Conservation (phyloP, 2,113 vertebrate species). For the Melospiza georgiana region DNA sequence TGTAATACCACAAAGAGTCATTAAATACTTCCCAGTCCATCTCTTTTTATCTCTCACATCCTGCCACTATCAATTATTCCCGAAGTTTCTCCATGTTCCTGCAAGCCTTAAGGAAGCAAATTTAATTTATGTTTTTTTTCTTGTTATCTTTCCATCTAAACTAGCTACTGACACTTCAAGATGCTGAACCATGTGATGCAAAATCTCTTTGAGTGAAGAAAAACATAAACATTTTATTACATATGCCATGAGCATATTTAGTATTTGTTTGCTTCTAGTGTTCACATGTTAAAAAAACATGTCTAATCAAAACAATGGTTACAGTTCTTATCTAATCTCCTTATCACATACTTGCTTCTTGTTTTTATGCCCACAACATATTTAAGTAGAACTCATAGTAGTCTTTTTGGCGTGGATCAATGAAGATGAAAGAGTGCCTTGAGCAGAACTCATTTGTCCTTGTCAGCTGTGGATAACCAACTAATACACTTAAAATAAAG, state of each 20-base stretch:
- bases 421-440: slow-evolving; percentile 47
- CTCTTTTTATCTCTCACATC: slow-evolving; percentile 70
- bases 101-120: slow-evolving; percentile 32
- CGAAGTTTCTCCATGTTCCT: slow-evolving; percentile 51
- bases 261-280: neutral
- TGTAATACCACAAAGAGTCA: slow-evolving; percentile 74
- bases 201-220: neutral
- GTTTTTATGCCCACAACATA: slow-evolving; percentile 16
- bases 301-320: neutral
- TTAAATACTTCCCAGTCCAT: slow-evolving; percentile 75
- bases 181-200: neutral
- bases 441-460: slow-evolving; percentile 52
- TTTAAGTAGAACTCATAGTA: neutral
- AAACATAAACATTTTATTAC: neutral
- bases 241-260: neutral
- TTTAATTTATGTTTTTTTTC: slow-evolving; percentile 24
- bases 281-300: neutral
- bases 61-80: slow-evolving; percentile 68
- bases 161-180: slow-evolving; percentile 4
- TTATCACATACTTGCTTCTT: slow-evolving; percentile 4
- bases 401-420: slow-evolving; percentile 54
- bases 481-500: slow-evolving; percentile 62
- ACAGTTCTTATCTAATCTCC: slow-evolving; percentile 1
- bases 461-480: slow-evolving; percentile 44
- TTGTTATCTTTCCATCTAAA: slow-evolving; percentile 38